A percentile compares a stretch with the other conserved stretches of the same genome.
Evolutionary conservation across 1,140 invertebrate genomes (phyloP).

Genomic region (Lerema accius): DNA sequence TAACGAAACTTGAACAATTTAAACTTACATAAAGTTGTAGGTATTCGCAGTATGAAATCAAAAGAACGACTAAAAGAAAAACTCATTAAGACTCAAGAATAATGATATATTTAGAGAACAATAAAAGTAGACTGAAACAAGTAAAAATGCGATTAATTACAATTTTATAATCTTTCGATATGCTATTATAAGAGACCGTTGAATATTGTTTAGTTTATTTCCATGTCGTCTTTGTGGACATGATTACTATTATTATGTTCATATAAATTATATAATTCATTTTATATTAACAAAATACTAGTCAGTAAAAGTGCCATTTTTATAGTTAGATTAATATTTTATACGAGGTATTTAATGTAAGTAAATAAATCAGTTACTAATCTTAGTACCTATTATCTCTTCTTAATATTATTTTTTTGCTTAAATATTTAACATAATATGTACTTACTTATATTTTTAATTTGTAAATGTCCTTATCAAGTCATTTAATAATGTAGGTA

Average conservation of each 20-base stretch:
- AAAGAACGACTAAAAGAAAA: too few relatives aligned
- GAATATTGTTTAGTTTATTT: constrained; percentile 7
- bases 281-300: background rate
- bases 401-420: too few relatives aligned
- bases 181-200: constrained; percentile 6
- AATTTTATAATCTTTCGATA: constrained; percentile 7
- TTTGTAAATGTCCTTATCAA: too few relatives aligned
- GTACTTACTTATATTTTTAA: too few relatives aligned
- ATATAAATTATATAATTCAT: background rate
- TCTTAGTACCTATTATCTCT: too few relatives aligned
- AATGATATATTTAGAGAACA: background rate
- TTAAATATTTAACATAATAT: too few relatives aligned
- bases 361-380: background rate
- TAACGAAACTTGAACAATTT: too few relatives aligned
- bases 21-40: too few relatives aligned
- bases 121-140: constrained; percentile 3
- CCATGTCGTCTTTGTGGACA: background rate
- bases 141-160: constrained; percentile 12
- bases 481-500: too few relatives aligned
- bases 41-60: too few relatives aligned
- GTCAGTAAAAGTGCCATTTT: background rate
- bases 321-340: background rate
- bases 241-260: background rate
- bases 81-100: background rate
- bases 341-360: background rate